Conservation (phyloP, 2,797 vertebrate species). For the Pangasius macronema region DNA sequence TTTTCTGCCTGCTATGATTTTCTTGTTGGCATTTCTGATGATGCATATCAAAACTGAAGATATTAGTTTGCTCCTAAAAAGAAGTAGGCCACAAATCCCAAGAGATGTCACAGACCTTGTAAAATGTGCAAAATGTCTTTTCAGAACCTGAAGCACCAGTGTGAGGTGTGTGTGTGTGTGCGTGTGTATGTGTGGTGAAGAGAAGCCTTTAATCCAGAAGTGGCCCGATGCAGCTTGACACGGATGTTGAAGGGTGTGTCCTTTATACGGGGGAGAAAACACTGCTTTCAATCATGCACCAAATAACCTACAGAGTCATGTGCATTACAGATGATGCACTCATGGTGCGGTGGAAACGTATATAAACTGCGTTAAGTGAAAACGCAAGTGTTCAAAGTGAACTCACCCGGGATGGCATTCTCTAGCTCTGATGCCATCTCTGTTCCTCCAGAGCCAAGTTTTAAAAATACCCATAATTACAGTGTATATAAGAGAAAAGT, state of each 20-base stretch:
- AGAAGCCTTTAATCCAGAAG: constrained; percentile 55
- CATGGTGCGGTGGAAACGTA: constrained; percentile 40
- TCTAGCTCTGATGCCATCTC: constrained; percentile 65
- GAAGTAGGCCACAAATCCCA: neutral
- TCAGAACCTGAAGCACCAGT: neutral
- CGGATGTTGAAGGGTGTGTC: constrained; percentile 61
- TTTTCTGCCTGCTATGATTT: neutral
- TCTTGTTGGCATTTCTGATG: neutral
- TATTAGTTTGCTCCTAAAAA: constrained; percentile 1
- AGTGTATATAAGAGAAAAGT: constrained; percentile 67
- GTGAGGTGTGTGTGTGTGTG: neutral
- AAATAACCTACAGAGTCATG: constrained; percentile 52
- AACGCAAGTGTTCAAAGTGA: constrained; percentile 21
- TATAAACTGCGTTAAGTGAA: constrained; percentile 53
- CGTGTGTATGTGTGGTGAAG: constrained; percentile 19
- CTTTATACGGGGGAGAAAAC: constrained; percentile 32
- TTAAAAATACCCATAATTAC: constrained; percentile 83
- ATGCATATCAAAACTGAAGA: neutral
- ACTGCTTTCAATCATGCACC: constrained; percentile 34
- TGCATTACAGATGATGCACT: constrained; percentile 58
- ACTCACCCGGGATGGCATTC: constrained; percentile 54
- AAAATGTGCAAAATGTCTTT: constrained; percentile 35
- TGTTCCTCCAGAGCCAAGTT: constrained; percentile 61
- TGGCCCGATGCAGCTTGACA: constrained; percentile 50
- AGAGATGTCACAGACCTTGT: neutral